These are phyloP conservation scores for Euura saliciscinereae DNA, from an alignment of 1,140 invertebrate species.

Conservation along the genomic window DNA sequence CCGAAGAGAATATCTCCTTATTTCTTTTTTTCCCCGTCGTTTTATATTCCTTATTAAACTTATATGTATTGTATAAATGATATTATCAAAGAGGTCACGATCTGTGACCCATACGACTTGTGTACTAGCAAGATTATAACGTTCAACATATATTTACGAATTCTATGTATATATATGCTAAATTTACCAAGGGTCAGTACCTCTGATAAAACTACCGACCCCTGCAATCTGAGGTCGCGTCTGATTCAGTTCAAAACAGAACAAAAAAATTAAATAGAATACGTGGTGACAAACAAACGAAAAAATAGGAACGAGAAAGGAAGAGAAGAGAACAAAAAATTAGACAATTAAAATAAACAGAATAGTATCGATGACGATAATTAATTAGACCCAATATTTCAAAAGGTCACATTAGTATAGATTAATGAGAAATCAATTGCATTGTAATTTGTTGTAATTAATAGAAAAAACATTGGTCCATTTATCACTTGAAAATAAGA, in stretches of 20 bases:
- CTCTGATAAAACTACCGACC: slow-evolving; percentile 35
- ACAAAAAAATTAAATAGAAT: slow-evolving; percentile 29
- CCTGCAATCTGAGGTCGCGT: slow-evolving; percentile 22
- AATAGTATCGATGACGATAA: not conserved
- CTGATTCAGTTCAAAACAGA: slow-evolving; percentile 25
- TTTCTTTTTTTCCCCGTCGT: not conserved
- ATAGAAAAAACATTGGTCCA: slow-evolving; percentile 28
- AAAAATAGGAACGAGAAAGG: slow-evolving; percentile 12
- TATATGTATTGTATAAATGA: not conserved
- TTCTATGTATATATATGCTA: slow-evolving; percentile 26
- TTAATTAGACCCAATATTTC: not conserved
- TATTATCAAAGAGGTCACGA: not conserved
- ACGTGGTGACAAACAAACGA: not conserved
- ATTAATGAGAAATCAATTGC: not conserved
- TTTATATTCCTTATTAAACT: not conserved
- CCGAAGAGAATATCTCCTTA: not conserved
- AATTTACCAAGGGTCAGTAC: slow-evolving; percentile 33
- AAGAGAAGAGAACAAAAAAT: slow-evolving; percentile 18
- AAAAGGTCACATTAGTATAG: too few relatives aligned
- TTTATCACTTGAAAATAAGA: slow-evolving; percentile 29
- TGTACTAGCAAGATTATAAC: not conserved
- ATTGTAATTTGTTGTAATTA: not conserved
- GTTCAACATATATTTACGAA: not conserved
- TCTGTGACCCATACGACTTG: not conserved
- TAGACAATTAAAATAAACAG: not conserved